Percentiles rank a stretch among this genome's conserved stretches.
phyloP scores from a whole-genome alignment of 2,888 invertebrate genomes.

The Andrena hattorfiana region DNA sequence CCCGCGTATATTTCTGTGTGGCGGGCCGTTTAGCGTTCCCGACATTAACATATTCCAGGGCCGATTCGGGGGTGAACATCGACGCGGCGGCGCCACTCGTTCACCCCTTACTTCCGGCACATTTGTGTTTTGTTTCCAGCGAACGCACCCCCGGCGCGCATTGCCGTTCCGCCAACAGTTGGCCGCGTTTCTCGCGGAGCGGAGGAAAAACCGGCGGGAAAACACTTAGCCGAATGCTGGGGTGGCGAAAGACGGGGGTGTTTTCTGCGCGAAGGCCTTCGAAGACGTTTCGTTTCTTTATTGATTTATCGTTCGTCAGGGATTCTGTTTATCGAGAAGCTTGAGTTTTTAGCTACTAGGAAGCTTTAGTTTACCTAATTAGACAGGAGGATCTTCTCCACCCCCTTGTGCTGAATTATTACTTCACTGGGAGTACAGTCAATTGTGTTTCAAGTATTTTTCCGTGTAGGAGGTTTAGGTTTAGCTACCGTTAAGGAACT shows the following conservation, averaged over 20 bases:
- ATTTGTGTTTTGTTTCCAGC: conserved; percentile 82
- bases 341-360: background rate
- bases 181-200: conserved; percentile 54
- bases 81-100: conserved; percentile 80
- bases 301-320: conserved; percentile 22
- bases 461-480: too few species aligned
- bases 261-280: conserved; percentile 15
- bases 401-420: too few species aligned
- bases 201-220: conserved; percentile 34
- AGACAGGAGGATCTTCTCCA: too few species aligned
- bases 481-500: too few species aligned
- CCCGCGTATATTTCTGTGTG: conserved; percentile 55
- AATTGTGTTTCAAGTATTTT: background rate
- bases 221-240: conserved; percentile 20
- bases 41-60: conserved; percentile 78
- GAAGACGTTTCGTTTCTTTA: conserved; percentile 22
- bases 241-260: conserved; percentile 24
- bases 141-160: conserved; percentile 69
- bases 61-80: conserved; percentile 73
- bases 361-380: background rate
- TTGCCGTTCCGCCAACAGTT: conserved; percentile 58
- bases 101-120: conserved; percentile 82
- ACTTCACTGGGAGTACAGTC: too few species aligned
- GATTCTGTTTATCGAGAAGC: conserved; percentile 7
- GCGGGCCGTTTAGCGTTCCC: conserved; percentile 59